Evolutionary conservation across 35 echinoderm and acorn worm species (phyloP).

Genomic region (Heliocidaris tuberculata): DNA sequence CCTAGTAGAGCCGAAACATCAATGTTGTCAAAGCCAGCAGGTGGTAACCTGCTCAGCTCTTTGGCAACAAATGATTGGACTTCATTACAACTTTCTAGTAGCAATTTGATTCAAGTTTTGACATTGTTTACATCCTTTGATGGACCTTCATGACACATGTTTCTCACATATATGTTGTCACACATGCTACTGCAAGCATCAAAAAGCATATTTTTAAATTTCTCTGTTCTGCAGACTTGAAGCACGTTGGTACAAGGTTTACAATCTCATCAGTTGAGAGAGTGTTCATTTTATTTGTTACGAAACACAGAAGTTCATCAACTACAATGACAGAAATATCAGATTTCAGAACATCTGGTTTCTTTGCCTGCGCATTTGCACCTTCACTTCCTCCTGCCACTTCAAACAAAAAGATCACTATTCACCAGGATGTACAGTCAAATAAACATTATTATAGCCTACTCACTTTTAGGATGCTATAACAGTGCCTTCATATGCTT

Average conservation of each 20-base stretch:
- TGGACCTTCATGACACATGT: neutral
- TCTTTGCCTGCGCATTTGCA: no score
- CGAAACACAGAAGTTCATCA: neutral
- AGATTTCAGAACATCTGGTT: neutral
- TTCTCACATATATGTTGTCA: neutral
- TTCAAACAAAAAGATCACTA: no score
- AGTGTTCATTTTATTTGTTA: neutral
- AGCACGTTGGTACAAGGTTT: neutral
- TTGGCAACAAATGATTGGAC: neutral
- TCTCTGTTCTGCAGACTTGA: neutral
- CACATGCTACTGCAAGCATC: neutral
- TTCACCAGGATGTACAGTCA: no score
- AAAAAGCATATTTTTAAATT: neutral
- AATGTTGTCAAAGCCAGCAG: neutral
- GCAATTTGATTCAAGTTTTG: neutral
- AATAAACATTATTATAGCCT: no score
- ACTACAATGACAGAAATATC: neutral
- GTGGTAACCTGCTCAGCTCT: neutral
- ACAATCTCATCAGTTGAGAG: neutral
- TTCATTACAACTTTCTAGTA: neutral
- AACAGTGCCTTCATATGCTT: no score
- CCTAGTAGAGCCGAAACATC: neutral
- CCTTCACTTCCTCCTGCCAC: no score
- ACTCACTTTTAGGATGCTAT: no score
- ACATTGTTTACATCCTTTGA: neutral